A percentile compares a stretch with the other conserved stretches of the same genome.
phyloP scores from a whole-genome alignment of 2,888 invertebrate species.

The Xanthostigma xanthostigma region DNA sequence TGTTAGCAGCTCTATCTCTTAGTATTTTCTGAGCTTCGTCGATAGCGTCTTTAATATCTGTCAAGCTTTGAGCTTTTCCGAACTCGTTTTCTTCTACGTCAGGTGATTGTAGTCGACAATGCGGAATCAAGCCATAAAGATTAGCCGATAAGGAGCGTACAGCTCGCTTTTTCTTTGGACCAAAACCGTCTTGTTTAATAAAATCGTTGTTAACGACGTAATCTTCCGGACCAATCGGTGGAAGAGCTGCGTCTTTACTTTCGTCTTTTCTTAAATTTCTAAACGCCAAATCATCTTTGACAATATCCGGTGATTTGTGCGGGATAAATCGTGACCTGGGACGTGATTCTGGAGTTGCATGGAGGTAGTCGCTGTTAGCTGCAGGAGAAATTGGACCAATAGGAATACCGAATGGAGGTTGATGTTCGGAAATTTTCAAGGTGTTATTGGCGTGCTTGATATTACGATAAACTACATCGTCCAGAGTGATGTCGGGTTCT shows the following conservation, averaged over 20 bases:
- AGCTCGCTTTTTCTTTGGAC: constrained; percentile 58
- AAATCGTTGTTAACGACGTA: constrained; percentile 34
- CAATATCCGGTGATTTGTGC: constrained; percentile 61
- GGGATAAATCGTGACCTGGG: constrained; percentile 46
- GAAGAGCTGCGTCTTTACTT: constrained; percentile 35
- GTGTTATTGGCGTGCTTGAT: constrained; percentile 62
- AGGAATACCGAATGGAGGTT: constrained; percentile 84
- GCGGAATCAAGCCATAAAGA: constrained; percentile 60
- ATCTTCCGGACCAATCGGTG: constrained; percentile 33
- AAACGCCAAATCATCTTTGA: constrained; percentile 78
- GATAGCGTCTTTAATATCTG: constrained; percentile 30
- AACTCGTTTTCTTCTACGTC: constrained; percentile 37
- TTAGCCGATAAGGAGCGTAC: constrained; percentile 73
- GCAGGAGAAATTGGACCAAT: constrained; percentile 68
- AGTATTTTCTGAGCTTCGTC: constrained; percentile 29
- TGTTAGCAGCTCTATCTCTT: constrained; percentile 22
- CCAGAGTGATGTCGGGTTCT: constrained; percentile 68
- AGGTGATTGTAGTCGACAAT: constrained; percentile 33
- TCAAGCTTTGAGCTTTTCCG: constrained; percentile 38
- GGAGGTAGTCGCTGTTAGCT: constrained; percentile 70
- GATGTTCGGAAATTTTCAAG: constrained; percentile 58
- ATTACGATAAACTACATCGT: constrained; percentile 73
- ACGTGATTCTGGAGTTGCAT: constrained; percentile 50
- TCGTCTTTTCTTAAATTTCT: constrained; percentile 71
- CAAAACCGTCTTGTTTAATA: constrained; percentile 27